Base-by-base conservation (phyloP, 2,888 invertebrate genomes). In the Caenorhabditis wallacei region DNA sequence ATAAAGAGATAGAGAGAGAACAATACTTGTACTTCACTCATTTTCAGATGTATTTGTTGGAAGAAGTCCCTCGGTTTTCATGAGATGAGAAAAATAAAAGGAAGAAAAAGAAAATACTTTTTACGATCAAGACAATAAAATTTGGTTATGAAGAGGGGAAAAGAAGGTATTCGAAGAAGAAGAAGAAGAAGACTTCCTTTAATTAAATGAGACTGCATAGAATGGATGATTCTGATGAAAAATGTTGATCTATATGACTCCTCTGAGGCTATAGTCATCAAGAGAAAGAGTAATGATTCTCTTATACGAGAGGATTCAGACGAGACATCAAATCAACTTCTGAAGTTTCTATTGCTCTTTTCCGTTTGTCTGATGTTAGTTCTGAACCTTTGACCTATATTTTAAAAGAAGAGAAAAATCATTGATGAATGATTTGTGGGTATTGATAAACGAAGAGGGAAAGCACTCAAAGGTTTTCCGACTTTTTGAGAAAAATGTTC, bases 121-220 rank as follows among this genome's bases (percentile, higher is more conserved):
- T 61, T 74, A 74, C 46, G 74, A 48, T 48, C 46, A 4, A 74
- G 66, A 66, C 68, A 69, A 76, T 76, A 76, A 76, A 76, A 76
- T 69, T 61, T 13, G 53, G 76, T 76, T 76, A 76, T 76, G 69
- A 66, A 69, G 59, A 26, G 61, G 4, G 54, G 40, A 20, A 35
- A 22, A 54, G 54, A 40, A 35, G 16, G 46, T 10, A 26, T 22
- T 53, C 59, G 53, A 13, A n/a, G 64, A 80, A 69, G 54, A 43
- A n/a, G 53, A 13, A n/a, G 64, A 80, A n/a, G 64, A 80, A 69
- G 54, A 46, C 69, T 51, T 35, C 61, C 69, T 69, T 61, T 69
- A 76, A 59, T 75, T 64, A 74, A 74, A 74, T 74, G 63, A 63
- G 61, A 61, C 61, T 35, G 57, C 59, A 70, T 20, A 48, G 18